Evolutionary conservation across 2,113 vertebrate species (phyloP).

Genomic region (sheep (Ovis aries)): ARS-UI_Ramb_v3.0 NC_056055.1:89264501-89265000

Average conservation of each 20-base stretch:
- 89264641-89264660: not conserved
- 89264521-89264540: not conserved
- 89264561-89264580: not conserved
- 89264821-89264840: constrained; percentile 20
- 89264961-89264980: constrained; percentile 8
- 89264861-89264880: not conserved
- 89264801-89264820: not conserved
- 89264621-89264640: not conserved
- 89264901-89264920: constrained; percentile 33
- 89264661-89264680: not conserved
- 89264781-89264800: constrained; percentile 7
- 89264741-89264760: not conserved
- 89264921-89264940: not conserved
- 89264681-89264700: not conserved
- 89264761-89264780: not conserved
- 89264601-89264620: not conserved
- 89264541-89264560: not conserved
- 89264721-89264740: not conserved
- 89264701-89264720: constrained; percentile 12
- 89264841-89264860: not conserved
- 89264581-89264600: not conserved
- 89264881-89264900: not conserved
- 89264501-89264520: not conserved
- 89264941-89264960: constrained; percentile 7
- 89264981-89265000: not conserved